phyloP scores from a whole-genome alignment of 2,888 invertebrate genomes.

The Pammene fasciana region DNA sequence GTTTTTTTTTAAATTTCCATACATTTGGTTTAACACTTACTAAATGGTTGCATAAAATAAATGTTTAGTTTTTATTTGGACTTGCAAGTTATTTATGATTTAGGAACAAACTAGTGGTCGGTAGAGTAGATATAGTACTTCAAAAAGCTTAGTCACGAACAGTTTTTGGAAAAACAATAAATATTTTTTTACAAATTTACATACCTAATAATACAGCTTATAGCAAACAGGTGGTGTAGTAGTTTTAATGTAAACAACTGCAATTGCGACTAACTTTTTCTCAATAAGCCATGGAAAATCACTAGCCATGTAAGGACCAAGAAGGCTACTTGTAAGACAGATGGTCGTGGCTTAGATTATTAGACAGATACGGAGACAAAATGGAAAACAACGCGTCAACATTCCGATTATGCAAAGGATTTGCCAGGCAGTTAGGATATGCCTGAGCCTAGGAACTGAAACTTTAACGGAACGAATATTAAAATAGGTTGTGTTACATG shows the following conservation, averaged over 20 bases:
- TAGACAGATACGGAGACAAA: slow-evolving; percentile 29
- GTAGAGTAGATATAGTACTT: too few species aligned
- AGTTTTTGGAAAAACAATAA: too few species aligned
- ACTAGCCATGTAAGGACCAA: slow-evolving; percentile 34
- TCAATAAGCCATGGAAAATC: slow-evolving; percentile 36
- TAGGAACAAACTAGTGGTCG: too few species aligned
- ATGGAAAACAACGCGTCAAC: slow-evolving; percentile 38
- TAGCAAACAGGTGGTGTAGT: slow-evolving; percentile 6
- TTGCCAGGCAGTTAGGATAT: slow-evolving; percentile 33
- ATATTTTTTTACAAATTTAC: too few species aligned
- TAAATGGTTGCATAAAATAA: too few species aligned
- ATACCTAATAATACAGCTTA: too few species aligned
- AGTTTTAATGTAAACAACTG: slow-evolving; percentile 4
- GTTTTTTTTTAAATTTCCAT: too few species aligned
- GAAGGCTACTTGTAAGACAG: slow-evolving; percentile 35
- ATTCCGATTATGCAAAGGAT: slow-evolving; percentile 37
- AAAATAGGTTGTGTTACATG: slow-evolving; percentile 43
- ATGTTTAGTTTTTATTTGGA: too few species aligned
- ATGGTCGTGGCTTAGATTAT: slow-evolving; percentile 39
- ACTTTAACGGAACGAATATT: slow-evolving; percentile 41
- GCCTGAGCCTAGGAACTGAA: slow-evolving; percentile 40
- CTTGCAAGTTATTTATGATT: too few species aligned
- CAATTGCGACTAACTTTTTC: slow-evolving; percentile 15
- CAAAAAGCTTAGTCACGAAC: too few species aligned
- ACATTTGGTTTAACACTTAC: too few species aligned